Conservation (phyloP, 2,797 vertebrate genomes). For the Eidolon dupreanum region DNA sequence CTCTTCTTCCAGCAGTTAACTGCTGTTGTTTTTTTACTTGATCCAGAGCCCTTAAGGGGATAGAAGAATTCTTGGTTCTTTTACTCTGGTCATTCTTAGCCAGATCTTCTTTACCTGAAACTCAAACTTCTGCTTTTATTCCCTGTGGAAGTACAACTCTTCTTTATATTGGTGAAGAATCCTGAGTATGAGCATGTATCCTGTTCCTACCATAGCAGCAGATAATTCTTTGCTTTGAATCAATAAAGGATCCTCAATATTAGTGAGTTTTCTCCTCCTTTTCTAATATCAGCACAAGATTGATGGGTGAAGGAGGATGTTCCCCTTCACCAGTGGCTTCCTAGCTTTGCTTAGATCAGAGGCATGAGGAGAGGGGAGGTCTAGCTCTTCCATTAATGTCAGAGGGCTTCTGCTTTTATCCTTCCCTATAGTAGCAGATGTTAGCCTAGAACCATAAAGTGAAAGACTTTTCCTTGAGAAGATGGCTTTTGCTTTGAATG, state of each 20-base stretch:
- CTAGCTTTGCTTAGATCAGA: not conserved
- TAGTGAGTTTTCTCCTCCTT: not conserved
- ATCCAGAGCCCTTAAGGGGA: not conserved
- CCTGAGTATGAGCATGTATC: not conserved
- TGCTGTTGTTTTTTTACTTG: not conserved
- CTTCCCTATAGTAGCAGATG: not conserved
- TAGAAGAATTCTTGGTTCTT: not conserved
- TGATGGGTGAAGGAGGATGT: not conserved
- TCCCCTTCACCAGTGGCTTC: not conserved
- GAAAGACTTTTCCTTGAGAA: not conserved
- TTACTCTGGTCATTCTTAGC: not conserved
- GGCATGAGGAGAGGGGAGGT: not conserved
- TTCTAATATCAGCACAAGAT: not conserved
- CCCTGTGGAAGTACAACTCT: not conserved
- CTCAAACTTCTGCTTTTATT: not conserved
- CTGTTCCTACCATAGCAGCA: not conserved
- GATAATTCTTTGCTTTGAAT: not conserved
- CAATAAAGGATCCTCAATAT: not conserved
- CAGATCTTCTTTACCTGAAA: not conserved
- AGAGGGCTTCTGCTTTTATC: not conserved
- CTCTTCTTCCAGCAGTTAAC: not conserved
- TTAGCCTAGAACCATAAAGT: not conserved
- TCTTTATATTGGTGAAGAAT: not conserved
- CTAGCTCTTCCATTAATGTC: not conserved
- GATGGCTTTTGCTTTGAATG: not conserved